Evolutionary conservation across 64 coral and sea anemone species (phyloP).

Genomic region (Montipora foliosa): DNA sequence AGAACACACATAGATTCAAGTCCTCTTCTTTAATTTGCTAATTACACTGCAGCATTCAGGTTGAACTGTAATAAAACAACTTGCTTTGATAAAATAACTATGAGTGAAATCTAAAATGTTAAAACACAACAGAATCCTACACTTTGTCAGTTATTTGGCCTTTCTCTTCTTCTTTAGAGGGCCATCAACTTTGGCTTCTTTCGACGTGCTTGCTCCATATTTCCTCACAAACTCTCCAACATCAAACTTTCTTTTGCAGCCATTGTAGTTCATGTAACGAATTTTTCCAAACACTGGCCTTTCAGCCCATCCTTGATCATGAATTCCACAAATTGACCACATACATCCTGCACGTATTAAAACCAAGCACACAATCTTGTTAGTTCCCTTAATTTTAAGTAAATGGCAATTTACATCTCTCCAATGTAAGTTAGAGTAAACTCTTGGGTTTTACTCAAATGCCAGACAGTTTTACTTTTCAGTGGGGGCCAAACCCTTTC

Average conservation of each 20-base stretch:
- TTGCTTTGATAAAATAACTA: not conserved
- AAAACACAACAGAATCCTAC: not conserved
- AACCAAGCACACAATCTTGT: too few species aligned
- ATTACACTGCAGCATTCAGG: too few species aligned
- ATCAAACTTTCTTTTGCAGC: slow-evolving; percentile 89
- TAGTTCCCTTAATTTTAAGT: too few species aligned
- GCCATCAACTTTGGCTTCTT: not conserved
- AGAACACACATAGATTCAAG: too few species aligned
- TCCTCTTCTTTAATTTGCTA: too few species aligned
- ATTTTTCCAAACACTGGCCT: slow-evolving; percentile 85
- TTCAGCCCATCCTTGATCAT: slow-evolving; percentile 85
- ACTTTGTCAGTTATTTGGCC: not conserved
- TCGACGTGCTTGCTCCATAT: not conserved
- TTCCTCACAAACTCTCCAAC: slow-evolving; percentile 63
- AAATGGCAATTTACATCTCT: too few species aligned
- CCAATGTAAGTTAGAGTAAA: too few species aligned
- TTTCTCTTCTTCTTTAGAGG: slow-evolving; percentile 3
- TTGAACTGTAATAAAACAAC: not conserved
- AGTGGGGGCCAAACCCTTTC: too few species aligned
- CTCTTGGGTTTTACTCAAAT: too few species aligned
- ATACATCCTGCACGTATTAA: slow-evolving; percentile 58
- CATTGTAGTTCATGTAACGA: slow-evolving; percentile 84
- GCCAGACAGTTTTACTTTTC: too few species aligned
- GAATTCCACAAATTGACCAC: slow-evolving; percentile 88
- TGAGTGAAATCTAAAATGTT: not conserved